These are phyloP conservation scores for Embiotoca jacksoni DNA, from an alignment of 2,113 vertebrate species.

Conservation along the genomic window DNA sequence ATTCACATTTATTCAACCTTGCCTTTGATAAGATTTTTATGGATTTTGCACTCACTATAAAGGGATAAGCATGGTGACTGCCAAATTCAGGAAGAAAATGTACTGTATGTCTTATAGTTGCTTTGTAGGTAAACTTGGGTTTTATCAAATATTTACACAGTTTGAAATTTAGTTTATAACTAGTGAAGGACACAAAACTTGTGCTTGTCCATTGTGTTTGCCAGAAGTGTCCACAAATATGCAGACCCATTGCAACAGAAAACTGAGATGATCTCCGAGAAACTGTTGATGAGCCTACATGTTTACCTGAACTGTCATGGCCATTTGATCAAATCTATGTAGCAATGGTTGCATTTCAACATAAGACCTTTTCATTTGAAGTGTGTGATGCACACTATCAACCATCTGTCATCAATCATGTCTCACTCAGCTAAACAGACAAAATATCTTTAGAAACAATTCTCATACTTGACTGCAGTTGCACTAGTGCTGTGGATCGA, in stretches of 20 bases:
- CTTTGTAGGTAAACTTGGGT: neutral
- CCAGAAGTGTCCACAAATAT: neutral
- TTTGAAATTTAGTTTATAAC: neutral
- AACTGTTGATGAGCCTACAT: neutral
- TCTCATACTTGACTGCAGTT: too few species aligned
- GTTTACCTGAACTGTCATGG: neutral
- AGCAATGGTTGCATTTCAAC: neutral
- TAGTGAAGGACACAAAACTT: neutral
- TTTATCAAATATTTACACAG: neutral
- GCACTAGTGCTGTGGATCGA: too few species aligned
- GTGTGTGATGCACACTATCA: neutral
- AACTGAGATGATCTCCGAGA: neutral
- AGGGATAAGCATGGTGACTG: too few species aligned
- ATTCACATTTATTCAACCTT: conserved; percentile 78
- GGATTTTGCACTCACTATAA: too few species aligned
- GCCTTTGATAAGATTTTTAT: neutral
- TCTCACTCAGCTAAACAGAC: neutral
- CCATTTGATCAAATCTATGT: neutral
- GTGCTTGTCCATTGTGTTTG: neutral
- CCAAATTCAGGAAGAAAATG: too few species aligned
- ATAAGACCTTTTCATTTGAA: too few species aligned
- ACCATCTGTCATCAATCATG: neutral
- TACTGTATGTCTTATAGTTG: neutral
- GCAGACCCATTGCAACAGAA: neutral
- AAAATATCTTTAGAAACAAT: neutral